phyloP scores from a whole-genome alignment of 2,113 vertebrate species.

The Xiphophorus couchianus region DNA sequence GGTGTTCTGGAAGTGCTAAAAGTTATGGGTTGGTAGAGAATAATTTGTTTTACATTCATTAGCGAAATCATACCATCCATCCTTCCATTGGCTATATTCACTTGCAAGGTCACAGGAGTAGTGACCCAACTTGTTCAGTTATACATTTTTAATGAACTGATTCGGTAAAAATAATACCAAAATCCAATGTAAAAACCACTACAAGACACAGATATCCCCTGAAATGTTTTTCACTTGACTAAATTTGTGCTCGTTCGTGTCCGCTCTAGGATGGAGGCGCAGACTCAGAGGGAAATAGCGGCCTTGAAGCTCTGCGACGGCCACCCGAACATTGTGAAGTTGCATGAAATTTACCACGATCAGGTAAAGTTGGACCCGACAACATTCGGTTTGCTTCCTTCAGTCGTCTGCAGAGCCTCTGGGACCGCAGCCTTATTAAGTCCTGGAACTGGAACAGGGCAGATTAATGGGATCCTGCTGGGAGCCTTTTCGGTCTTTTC shows the following conservation, averaged over 20 bases:
- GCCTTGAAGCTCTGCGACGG: conserved; percentile 95
- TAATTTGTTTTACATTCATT: neutral
- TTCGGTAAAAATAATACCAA: neutral
- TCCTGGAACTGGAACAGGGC: conserved; percentile 58
- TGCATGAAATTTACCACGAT: conserved; percentile 95
- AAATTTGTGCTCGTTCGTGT: conserved; percentile 11
- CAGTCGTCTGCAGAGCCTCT: conserved; percentile 15
- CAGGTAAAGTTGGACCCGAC: conserved; percentile 82
- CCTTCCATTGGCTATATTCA: too few species aligned
- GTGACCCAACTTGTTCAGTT: neutral
- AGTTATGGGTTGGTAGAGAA: neutral
- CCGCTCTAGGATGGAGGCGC: conserved; percentile 92
- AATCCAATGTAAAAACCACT: neutral
- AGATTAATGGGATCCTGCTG: conserved; percentile 55
- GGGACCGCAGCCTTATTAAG: conserved; percentile 49
- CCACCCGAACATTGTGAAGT: conserved; percentile 96
- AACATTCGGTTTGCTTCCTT: conserved; percentile 10
- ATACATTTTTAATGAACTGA: neutral
- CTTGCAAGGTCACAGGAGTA: too few species aligned
- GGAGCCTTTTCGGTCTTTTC: conserved; percentile 34
- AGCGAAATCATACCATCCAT: too few species aligned
- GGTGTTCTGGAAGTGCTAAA: neutral
- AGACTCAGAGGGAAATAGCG: conserved; percentile 94
- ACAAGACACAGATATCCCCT: neutral
- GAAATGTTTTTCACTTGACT: neutral